Evolutionary conservation across 2,113 vertebrate genomes (phyloP), one percentile per base, ranked within the genome.

Genomic region (Alosa alosa): DNA sequence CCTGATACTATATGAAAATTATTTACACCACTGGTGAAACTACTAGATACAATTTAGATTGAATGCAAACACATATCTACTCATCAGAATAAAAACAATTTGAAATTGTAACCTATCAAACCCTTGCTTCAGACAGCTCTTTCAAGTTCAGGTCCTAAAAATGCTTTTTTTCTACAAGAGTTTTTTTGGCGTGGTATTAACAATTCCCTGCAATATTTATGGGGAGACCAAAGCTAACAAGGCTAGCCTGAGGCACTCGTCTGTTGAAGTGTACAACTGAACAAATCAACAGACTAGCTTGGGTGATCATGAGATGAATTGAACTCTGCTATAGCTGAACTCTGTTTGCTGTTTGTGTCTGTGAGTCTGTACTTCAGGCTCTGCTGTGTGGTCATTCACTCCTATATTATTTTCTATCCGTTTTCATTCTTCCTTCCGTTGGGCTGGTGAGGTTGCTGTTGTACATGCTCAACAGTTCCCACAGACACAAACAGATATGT

Each of bases 401-500:
- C 5, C 55, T 60, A 22, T 52, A 50, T 52, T 15, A 15, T 13
- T 52, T 52, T 60, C 4, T 60, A 20, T 20, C 15, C 4, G 1
- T 20, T 17, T 4, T 60, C 55, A 20, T 20, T 60, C 55, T 60
- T 60, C 4, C 18, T 60, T 60, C 20, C 20, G 18, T 60, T 22
- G 4, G 20, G 55, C 55, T 60, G 55, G 1, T 20, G 20, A 60
- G 55, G 20, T 60, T 60, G 20, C 55, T 60, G 55, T 60, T 20
- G 1, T 60, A 60, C 22, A 20, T 22, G 55, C 20, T 60, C 55
- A 60, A 60, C 55, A 60, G 55, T 60, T 60, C 20, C 55, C 20
- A 4, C 18, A 22, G 55, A 60, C 55, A 60, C 20, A 60, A 60
- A 39, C 55, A 86, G 47, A 55, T 84, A 82, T 47, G 83, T 84